Percentiles rank a stretch among this genome's conserved stretches.
These are phyloP conservation scores for Clarias fuscus DNA, from an alignment of 2,797 vertebrate genomes.

Conservation along the genomic window DNA sequence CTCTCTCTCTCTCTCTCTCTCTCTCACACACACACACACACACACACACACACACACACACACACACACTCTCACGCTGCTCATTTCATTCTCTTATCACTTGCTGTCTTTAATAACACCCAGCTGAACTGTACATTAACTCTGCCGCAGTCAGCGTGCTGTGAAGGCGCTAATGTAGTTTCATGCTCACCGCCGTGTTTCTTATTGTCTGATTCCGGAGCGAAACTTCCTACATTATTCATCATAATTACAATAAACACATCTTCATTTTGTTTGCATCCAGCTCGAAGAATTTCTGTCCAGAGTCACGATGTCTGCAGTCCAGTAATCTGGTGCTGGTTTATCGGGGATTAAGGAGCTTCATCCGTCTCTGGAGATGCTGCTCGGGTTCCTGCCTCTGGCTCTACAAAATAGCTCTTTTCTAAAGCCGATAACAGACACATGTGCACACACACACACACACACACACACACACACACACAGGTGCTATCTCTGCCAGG, in stretches of 20 bases:
- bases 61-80: neutral
- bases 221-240: neutral
- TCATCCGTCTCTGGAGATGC: neutral
- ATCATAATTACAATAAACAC: neutral
- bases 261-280: neutral
- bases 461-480: constrained; percentile 24
- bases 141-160: neutral
- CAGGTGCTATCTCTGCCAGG: constrained; percentile 16
- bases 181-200: neutral
- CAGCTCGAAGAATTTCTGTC: neutral
- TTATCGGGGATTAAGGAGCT: neutral
- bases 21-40: too few relatives aligned
- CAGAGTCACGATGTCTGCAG: neutral
- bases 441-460: neutral
- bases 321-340: neutral
- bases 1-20: neutral
- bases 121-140: neutral
- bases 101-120: neutral
- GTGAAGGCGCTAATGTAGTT: neutral
- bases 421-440: constrained; percentile 1
- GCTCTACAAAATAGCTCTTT: neutral
- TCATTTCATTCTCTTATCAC: neutral
- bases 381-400: neutral
- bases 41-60: neutral
- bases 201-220: neutral